Conservation (phyloP, 2,888 invertebrate species). For the Anarsia innoxiella region DNA sequence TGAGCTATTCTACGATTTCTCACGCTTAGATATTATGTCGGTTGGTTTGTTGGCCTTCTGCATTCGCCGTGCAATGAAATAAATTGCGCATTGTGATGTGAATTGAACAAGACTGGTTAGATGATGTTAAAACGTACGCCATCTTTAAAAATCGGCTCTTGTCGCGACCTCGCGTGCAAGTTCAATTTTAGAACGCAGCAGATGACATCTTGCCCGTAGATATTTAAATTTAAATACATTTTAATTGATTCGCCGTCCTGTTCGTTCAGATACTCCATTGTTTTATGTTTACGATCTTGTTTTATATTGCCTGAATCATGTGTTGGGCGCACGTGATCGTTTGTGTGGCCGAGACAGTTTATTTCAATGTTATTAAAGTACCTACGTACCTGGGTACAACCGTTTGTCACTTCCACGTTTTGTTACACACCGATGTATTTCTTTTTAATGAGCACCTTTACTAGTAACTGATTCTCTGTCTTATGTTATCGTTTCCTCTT, state of each 20-base stretch:
- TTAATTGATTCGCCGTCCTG: neutral
- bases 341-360: neutral
- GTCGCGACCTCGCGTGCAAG: constrained; percentile 49
- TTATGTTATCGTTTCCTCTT: no score
- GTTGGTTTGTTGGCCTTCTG: constrained; percentile 41
- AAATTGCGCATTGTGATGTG: constrained; percentile 43
- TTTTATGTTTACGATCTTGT: neutral
- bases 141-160: constrained; percentile 54
- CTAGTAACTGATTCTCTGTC: no score
- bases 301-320: neutral
- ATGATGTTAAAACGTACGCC: constrained; percentile 53
- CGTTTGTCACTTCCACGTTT: no score
- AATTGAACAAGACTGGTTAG: constrained; percentile 55
- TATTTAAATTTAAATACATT: constrained; percentile 16
- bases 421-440: no score
- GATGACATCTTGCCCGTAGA: constrained; percentile 37
- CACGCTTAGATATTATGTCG: constrained; percentile 27
- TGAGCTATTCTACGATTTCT: constrained; percentile 35
- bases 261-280: neutral
- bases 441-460: no score
- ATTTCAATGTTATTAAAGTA: no score
- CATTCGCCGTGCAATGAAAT: constrained; percentile 34
- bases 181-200: constrained; percentile 50
- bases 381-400: no score
- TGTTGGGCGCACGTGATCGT: constrained; percentile 1